A percentile compares a stretch with the other conserved stretches of the same genome.
These are phyloP conservation scores for Caenorhabditis doughertyi DNA, from an alignment of 2,888 invertebrate genomes.

Conservation along the genomic window DNA sequence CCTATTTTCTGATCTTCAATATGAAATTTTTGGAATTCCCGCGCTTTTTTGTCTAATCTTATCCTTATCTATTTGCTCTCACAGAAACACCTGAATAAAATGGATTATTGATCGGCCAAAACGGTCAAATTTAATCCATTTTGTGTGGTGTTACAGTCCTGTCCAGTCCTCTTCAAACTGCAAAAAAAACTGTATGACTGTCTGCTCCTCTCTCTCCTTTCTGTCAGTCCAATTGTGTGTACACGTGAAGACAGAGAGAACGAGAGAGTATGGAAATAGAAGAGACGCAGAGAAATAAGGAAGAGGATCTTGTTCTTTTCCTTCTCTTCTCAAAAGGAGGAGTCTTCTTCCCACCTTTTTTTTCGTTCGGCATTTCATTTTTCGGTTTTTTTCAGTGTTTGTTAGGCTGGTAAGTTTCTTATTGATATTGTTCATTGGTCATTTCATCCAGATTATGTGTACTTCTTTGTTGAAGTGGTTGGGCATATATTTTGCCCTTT, in stretches of 20 bases:
- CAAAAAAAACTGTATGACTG: not conserved
- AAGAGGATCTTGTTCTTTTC: constrained; percentile 20
- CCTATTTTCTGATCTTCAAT: too few relatives aligned
- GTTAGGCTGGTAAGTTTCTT: not conserved
- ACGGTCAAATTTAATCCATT: not conserved
- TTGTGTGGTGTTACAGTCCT: constrained; percentile 10
- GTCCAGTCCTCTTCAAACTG: constrained; percentile 1
- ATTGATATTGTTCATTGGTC: constrained; percentile 6
- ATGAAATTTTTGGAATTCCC: too few relatives aligned
- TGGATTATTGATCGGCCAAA: not conserved
- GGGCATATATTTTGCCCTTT: not conserved
- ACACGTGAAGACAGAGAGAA: not conserved
- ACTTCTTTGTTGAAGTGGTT: not conserved
- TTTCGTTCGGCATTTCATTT: not conserved
- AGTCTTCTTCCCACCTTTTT: constrained; percentile 9
- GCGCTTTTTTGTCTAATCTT: too few relatives aligned
- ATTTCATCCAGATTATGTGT: not conserved
- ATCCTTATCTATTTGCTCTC: not conserved
- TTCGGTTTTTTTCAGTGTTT: not conserved
- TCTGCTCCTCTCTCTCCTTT: not conserved
- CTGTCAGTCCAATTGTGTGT: not conserved
- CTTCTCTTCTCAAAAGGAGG: not conserved
- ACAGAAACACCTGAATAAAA: not conserved
- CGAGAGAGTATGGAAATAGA: not conserved
- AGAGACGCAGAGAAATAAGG: constrained; percentile 25